These are phyloP conservation scores for Drosophila helvetica DNA, from an alignment of 2,888 invertebrate genomes.

Conservation along the genomic window DNA sequence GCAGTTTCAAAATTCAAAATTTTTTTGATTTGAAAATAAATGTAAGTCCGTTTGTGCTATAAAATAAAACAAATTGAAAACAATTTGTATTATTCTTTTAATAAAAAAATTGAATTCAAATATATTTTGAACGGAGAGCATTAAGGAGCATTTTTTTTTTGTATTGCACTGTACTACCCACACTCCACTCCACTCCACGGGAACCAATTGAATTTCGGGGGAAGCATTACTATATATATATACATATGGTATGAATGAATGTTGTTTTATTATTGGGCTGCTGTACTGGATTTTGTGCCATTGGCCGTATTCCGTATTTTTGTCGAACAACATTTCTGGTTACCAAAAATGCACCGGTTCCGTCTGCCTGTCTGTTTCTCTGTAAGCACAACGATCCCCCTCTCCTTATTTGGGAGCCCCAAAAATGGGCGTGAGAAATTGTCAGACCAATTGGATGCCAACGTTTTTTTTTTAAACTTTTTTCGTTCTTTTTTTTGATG, in stretches of 20 bases:
- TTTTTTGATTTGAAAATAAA: no score
- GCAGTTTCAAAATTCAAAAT: no score
- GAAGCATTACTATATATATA: no score
- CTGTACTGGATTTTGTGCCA: conserved; percentile 33
- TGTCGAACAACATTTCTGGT: conserved; percentile 24
- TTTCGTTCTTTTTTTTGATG: not conserved
- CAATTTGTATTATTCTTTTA: no score
- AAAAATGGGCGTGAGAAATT: conserved; percentile 75
- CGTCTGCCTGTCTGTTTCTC: not conserved
- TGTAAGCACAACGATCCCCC: conserved; percentile 1
- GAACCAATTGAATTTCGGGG: no score
- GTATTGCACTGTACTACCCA: not conserved
- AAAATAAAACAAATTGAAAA: no score
- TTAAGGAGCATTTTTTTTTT: not conserved
- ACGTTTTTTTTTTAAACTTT: not conserved
- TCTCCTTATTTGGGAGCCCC: conserved; percentile 30
- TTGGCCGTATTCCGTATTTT: conserved; percentile 21
- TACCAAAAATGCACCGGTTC: conserved; percentile 22
- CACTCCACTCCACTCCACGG: not conserved
- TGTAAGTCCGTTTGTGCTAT: no score
- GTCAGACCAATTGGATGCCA: conserved; percentile 34
- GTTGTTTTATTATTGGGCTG: conserved; percentile 9
- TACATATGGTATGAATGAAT: not conserved
- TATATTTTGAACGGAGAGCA: no score
- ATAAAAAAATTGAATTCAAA: no score